phyloP scores from a whole-genome alignment of 2,888 invertebrate species.

The Heliconius ismenius region DNA sequence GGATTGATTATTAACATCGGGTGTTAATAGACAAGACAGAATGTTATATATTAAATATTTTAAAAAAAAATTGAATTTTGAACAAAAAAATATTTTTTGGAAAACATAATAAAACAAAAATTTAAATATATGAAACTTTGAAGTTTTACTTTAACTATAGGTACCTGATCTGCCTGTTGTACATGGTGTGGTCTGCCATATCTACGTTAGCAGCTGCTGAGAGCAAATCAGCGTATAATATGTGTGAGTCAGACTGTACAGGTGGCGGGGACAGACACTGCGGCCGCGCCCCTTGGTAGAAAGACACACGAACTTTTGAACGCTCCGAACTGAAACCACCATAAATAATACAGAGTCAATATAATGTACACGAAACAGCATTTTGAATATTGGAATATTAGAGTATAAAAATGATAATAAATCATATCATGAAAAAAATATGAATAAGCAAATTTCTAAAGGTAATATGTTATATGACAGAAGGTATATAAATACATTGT shows the following conservation, averaged over 20 bases:
- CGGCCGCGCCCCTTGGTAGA: slow-evolving; percentile 91
- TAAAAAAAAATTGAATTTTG: neutral
- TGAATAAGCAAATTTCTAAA: neutral
- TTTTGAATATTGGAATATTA: neutral
- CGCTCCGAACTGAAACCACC: slow-evolving; percentile 86
- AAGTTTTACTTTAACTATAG: slow-evolving; percentile 19
- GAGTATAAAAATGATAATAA: neutral
- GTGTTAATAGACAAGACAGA: too few species aligned
- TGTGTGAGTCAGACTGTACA: slow-evolving; percentile 72
- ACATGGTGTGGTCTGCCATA: slow-evolving; percentile 76
- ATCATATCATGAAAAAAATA: neutral
- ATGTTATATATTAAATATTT: too few species aligned
- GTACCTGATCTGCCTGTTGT: slow-evolving; percentile 87
- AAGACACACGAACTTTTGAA: slow-evolving; percentile 90
- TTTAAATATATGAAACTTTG: neutral
- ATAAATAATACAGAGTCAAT: neutral
- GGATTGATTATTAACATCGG: too few species aligned
- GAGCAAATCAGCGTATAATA: slow-evolving; percentile 70
- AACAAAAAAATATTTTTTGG: neutral
- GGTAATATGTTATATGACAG: neutral
- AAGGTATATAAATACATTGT: neutral
- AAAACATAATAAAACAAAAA: neutral
- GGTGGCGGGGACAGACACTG: slow-evolving; percentile 85
- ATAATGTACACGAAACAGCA: neutral
- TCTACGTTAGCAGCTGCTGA: slow-evolving; percentile 73